Conservation (phyloP, 2,797 vertebrate species). For the Alosa sapidissima region DNA sequence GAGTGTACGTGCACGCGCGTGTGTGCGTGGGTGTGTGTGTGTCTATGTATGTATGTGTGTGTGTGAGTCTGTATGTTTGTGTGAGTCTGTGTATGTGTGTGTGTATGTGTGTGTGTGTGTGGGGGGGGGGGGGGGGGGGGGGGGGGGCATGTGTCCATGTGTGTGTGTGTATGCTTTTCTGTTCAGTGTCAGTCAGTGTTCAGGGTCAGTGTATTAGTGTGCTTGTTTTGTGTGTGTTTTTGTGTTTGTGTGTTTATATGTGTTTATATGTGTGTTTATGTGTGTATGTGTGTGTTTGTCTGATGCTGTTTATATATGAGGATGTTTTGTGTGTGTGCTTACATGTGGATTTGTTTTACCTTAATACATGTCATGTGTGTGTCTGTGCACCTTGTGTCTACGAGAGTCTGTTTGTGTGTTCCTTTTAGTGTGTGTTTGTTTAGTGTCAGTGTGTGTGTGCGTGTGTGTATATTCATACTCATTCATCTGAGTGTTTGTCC, state of each 20-base stretch:
- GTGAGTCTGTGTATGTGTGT: neutral
- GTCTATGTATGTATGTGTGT: neutral
- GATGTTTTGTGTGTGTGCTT: neutral
- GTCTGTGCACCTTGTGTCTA: neutral
- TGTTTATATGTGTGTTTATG: neutral
- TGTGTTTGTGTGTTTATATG: neutral
- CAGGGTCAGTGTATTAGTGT: neutral
- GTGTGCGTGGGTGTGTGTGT: neutral
- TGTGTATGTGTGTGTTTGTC: neutral
- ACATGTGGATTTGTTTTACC: neutral
- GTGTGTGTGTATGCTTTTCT: neutral
- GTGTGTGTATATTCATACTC: neutral
- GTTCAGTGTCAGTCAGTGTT: too few species aligned
- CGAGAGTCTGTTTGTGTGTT: neutral
- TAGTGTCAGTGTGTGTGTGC: neutral
- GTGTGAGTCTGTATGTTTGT: neutral
- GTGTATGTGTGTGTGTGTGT: neutral
- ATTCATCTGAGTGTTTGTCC: too few species aligned
- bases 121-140: too few species aligned
- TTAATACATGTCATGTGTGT: neutral
- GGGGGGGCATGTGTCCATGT: neutral
- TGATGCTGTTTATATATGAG: constrained; percentile 28
- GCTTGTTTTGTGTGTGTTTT: neutral
- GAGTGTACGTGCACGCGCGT: too few species aligned
- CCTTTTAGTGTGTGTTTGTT: too few species aligned